Evolutionary conservation across 2,113 vertebrate genomes (phyloP).

Genomic region (Motacilla tschutschensis): DNA sequence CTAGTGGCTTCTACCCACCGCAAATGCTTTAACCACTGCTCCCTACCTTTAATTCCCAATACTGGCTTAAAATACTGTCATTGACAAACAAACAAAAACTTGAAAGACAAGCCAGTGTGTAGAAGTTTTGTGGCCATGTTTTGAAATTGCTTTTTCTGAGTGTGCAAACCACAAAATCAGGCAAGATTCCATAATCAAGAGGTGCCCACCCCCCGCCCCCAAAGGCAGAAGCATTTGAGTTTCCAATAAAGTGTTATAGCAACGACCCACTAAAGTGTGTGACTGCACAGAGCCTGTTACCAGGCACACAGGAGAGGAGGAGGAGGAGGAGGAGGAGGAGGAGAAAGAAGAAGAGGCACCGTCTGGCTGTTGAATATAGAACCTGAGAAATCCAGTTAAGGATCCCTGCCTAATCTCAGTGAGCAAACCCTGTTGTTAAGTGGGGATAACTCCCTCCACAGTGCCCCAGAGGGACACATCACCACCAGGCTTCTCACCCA

Average conservation of each 20-base stretch:
- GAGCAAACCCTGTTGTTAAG: background rate
- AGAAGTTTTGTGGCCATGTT: background rate
- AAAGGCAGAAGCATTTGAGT: background rate
- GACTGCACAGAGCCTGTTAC: background rate
- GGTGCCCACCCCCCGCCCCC: fast-evolving
- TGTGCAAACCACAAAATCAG: background rate
- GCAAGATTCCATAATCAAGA: background rate
- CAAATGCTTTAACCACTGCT: background rate
- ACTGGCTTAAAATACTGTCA: background rate
- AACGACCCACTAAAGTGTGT: background rate
- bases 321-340: background rate
- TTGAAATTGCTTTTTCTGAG: background rate
- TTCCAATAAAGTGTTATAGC: background rate
- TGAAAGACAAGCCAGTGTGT: fast-evolving
- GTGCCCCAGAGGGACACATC: too few relatives aligned
- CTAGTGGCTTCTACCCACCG: background rate
- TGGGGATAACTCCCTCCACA: background rate
- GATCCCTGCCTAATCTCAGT: background rate
- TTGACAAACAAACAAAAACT: background rate
- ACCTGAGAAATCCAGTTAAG: background rate
- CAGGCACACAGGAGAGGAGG: background rate
- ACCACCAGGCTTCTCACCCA: background rate
- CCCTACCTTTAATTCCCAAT: background rate
- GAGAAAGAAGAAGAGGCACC: background rate
- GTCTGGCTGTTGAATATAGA: background rate